Conservation (phyloP, 2,888 invertebrate genomes). For the Drosophila antonietae region DNA sequence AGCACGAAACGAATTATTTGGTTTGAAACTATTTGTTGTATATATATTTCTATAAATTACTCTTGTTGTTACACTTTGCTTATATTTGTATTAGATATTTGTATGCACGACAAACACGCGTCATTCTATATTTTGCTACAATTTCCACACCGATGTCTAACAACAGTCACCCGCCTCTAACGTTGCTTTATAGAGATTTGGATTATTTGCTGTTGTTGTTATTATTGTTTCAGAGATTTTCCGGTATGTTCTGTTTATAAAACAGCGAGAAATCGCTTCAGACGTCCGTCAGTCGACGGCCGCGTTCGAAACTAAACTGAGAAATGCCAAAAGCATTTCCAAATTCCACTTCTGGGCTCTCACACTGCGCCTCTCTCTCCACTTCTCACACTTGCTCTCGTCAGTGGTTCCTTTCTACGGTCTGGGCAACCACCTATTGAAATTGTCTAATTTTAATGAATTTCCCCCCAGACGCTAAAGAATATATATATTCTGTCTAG, state of each 20-base stretch:
- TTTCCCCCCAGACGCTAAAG: slow-evolving; percentile 40
- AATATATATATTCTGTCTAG: slow-evolving; percentile 32
- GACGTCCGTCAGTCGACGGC: slow-evolving; percentile 60
- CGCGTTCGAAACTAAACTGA: slow-evolving; percentile 75
- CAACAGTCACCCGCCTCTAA: slow-evolving; percentile 31
- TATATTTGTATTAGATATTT: slow-evolving; percentile 13
- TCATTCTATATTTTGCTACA: slow-evolving; percentile 19
- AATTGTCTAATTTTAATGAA: slow-evolving; percentile 75
- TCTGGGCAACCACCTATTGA: slow-evolving; percentile 46
- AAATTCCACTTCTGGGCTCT: slow-evolving; percentile 69
- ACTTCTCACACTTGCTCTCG: slow-evolving; percentile 22
- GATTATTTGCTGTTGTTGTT: slow-evolving; percentile 4
- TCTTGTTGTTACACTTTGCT: slow-evolving; percentile 51
- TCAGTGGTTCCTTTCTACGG: slow-evolving; percentile 12
- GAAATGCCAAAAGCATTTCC: slow-evolving; percentile 70
- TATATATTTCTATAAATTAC: slow-evolving; percentile 50
- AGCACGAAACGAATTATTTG: slow-evolving; percentile 44
- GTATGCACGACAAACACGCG: slow-evolving; percentile 37
- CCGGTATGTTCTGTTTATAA: slow-evolving; percentile 50
- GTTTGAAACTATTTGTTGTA: slow-evolving; percentile 38
- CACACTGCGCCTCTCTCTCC: slow-evolving; percentile 18
- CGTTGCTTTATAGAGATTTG: slow-evolving; percentile 28
- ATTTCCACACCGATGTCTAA: slow-evolving; percentile 23
- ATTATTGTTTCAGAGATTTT: slow-evolving; percentile 38
- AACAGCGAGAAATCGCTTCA: slow-evolving; percentile 31